Percentiles rank a stretch among this genome's conserved stretches.
These are phyloP conservation scores for Carcina quercana DNA, from an alignment of 2,888 invertebrate genomes.

Conservation along the genomic window DNA sequence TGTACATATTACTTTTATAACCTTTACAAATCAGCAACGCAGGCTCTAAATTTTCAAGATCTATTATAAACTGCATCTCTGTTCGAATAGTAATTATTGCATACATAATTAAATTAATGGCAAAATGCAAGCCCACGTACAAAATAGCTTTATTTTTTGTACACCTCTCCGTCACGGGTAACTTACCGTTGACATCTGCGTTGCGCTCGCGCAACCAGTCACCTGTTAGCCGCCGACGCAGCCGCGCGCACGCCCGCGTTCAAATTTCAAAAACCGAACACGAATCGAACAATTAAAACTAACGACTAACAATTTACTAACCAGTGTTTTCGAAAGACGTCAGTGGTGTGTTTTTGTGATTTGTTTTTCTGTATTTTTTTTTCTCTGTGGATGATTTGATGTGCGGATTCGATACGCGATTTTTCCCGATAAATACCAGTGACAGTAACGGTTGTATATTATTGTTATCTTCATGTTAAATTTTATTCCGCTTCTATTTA, in stretches of 20 bases:
- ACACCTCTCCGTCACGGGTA: constrained; percentile 46
- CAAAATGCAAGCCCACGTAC: constrained; percentile 38
- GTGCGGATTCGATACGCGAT: constrained; percentile 47
- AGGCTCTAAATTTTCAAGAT: too few relatives aligned
- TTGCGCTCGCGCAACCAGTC: constrained; percentile 49
- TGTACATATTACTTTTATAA: too few relatives aligned
- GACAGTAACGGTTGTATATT: constrained; percentile 48
- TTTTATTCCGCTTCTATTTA: too few relatives aligned
- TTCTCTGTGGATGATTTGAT: constrained; percentile 32
- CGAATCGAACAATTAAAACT: constrained; percentile 33
- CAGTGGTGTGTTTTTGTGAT: constrained; percentile 35
- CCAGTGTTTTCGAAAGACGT: constrained; percentile 27
- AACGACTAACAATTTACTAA: constrained; percentile 37
- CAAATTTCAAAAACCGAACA: constrained; percentile 32
- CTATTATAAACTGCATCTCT: too few relatives aligned
- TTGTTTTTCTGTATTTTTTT: constrained; percentile 20
- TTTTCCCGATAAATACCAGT: constrained; percentile 41
- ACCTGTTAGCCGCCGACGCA: constrained; percentile 58
- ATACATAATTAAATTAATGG: not conserved
- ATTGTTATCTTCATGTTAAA: too few relatives aligned
- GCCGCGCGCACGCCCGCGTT: constrained; percentile 49
- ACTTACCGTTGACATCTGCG: constrained; percentile 25
- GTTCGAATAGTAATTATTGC: too few relatives aligned
- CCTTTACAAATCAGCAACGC: too few relatives aligned
- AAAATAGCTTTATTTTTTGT: constrained; percentile 33